phyloP scores from a whole-genome alignment of 2,113 vertebrate species.

The Canis aureus region DNA sequence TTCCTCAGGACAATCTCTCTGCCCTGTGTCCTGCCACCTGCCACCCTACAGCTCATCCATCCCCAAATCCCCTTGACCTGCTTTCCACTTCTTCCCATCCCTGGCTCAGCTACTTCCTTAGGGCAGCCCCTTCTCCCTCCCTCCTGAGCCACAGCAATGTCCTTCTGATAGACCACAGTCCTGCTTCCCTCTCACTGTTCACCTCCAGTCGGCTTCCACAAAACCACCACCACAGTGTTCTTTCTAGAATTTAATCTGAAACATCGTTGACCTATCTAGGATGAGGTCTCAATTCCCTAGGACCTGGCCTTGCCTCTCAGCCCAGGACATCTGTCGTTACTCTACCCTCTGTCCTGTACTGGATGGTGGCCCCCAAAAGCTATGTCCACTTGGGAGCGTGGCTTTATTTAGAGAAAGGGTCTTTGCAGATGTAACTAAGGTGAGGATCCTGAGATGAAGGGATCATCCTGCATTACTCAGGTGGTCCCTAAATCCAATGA shows the following conservation, averaged over 20 bases:
- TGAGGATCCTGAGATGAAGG: background rate
- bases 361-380: background rate
- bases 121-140: background rate
- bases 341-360: background rate
- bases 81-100: background rate
- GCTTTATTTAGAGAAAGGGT: background rate
- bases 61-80: background rate
- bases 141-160: background rate
- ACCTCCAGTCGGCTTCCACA: background rate
- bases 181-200: background rate
- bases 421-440: background rate
- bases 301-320: background rate
- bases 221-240: background rate
- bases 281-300: background rate
- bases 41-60: background rate
- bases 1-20: fast-evolving
- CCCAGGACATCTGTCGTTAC: background rate
- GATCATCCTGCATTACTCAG: background rate
- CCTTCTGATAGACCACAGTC: too few species aligned
- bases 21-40: background rate
- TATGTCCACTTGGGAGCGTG: too few species aligned
- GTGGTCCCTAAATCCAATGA: too few species aligned
- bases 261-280: background rate
- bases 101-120: background rate
- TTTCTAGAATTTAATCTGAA: background rate